These are phyloP conservation scores for Dicaeum eximium DNA, from an alignment of 2,113 vertebrate species.

Conservation along the genomic window DNA sequence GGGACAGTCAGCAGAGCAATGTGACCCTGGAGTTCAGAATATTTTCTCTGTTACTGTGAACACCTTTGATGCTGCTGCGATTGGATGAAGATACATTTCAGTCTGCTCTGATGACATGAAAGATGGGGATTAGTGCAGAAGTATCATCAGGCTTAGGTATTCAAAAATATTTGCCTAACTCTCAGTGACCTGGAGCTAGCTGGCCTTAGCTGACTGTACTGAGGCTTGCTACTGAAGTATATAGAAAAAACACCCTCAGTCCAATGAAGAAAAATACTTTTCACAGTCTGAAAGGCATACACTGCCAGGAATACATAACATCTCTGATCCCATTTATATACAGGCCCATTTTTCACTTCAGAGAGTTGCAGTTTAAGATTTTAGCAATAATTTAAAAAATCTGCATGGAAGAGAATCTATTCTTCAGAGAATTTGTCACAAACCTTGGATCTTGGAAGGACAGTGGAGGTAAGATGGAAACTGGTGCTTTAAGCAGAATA, in stretches of 20 bases:
- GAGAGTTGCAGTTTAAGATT: not conserved
- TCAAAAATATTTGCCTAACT: not conserved
- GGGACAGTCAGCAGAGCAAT: not conserved
- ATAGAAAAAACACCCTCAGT: not conserved
- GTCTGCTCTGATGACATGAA: not conserved
- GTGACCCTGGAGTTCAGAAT: not conserved
- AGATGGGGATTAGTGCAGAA: not conserved
- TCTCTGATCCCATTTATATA: not conserved
- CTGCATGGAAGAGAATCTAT: not conserved
- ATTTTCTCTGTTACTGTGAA: not conserved
- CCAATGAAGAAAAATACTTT: not conserved
- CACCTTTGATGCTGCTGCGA: not conserved
- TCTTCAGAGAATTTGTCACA: not conserved
- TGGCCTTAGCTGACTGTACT: not conserved
- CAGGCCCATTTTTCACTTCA: not conserved
- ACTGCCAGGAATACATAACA: rapidly evolving
- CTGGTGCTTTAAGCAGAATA: not conserved
- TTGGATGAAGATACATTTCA: not conserved
- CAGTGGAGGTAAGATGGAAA: not conserved
- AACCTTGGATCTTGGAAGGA: not conserved
- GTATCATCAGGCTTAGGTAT: not conserved
- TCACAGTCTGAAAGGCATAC: not conserved
- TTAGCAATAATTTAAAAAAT: not conserved
- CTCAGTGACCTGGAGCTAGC: not conserved
- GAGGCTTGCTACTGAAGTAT: not conserved